Evolutionary conservation across 2,888 invertebrate genomes (phyloP).

Genomic region (Ctena decussata): DNA sequence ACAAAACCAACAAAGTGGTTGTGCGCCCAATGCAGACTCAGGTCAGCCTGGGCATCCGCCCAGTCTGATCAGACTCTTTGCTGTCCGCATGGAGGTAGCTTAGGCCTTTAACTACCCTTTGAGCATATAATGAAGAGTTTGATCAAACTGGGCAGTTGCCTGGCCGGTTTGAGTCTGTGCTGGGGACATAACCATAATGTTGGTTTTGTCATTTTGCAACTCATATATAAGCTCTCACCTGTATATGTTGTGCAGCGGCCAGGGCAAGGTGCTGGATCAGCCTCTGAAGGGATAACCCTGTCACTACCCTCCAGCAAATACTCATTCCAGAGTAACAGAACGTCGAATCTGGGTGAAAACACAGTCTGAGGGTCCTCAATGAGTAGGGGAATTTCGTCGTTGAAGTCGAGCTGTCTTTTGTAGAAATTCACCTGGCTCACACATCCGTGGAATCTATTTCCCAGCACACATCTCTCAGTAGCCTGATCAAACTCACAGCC

Average conservation of each 20-base stretch:
- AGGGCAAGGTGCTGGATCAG: conserved; percentile 16
- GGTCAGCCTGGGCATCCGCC: too few species aligned
- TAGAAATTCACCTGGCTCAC: conserved; percentile 78
- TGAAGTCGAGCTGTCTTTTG: conserved; percentile 65
- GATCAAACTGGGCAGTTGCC: too few species aligned
- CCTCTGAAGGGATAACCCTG: conserved; percentile 57
- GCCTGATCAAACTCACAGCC: conserved; percentile 72
- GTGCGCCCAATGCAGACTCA: too few species aligned
- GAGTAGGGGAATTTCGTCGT: conserved; percentile 61
- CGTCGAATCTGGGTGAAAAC: conserved; percentile 28
- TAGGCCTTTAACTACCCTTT: too few species aligned
- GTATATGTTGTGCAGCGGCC: not conserved
- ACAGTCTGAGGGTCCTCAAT: conserved; percentile 32
- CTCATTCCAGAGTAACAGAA: conserved; percentile 73
- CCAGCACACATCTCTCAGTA: conserved; percentile 38
- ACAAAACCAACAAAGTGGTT: too few species aligned
- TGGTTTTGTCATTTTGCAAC: too few species aligned
- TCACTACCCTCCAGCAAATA: conserved; percentile 64
- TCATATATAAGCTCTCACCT: conserved; percentile 32
- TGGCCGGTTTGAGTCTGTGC: too few species aligned
- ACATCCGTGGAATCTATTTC: conserved; percentile 76
- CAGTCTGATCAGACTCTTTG: too few species aligned
- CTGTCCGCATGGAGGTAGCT: too few species aligned
- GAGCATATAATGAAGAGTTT: too few species aligned
- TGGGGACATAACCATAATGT: too few species aligned